A percentile compares a stretch with the other conserved stretches of the same genome.
These are phyloP conservation scores for Phyllotreta cruciferae DNA, from an alignment of 2,888 invertebrate species.

Conservation along the genomic window DNA sequence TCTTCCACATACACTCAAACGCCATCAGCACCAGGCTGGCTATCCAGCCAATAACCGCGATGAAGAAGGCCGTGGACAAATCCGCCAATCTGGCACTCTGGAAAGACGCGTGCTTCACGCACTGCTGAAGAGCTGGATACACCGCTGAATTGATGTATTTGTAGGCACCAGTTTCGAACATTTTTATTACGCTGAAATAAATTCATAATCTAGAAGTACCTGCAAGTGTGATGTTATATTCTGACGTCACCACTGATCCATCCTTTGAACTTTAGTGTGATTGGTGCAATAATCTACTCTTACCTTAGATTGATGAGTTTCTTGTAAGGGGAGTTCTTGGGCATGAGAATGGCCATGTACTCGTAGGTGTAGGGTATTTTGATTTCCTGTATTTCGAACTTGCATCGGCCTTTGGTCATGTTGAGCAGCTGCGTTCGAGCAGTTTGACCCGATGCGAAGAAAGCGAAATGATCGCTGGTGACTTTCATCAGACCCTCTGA, in stretches of 20 bases:
- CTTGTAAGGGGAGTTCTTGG: slow-evolving; percentile 65
- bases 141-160: slow-evolving; percentile 48
- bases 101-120: slow-evolving; percentile 64
- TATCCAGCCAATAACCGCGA: slow-evolving; percentile 61
- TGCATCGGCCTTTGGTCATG: slow-evolving; percentile 57
- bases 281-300: slow-evolving; percentile 10
- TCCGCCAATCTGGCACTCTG: slow-evolving; percentile 67
- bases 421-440: slow-evolving; percentile 63
- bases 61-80: slow-evolving; percentile 65
- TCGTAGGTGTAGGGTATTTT: slow-evolving; percentile 65
- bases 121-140: slow-evolving; percentile 64
- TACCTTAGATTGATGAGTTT: slow-evolving; percentile 63
- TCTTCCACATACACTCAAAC: slow-evolving; percentile 43
- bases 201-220: not conserved
- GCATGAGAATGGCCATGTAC: slow-evolving; percentile 66
- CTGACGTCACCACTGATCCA: not conserved
- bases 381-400: slow-evolving; percentile 66
- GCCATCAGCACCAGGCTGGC: slow-evolving; percentile 42
- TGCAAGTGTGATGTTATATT: not conserved
- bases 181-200: slow-evolving; percentile 54
- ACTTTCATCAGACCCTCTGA: slow-evolving; percentile 66
- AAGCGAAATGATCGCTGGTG: slow-evolving; percentile 66
- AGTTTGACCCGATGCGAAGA: slow-evolving; percentile 68
- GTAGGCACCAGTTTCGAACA: slow-evolving; percentile 43
- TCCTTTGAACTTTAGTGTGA: not conserved